A percentile compares a stretch with the other conserved stretches of the same genome.
Conservation (phyloP, 2,113 vertebrate genomes). For the Pteropus alecto region DNA sequence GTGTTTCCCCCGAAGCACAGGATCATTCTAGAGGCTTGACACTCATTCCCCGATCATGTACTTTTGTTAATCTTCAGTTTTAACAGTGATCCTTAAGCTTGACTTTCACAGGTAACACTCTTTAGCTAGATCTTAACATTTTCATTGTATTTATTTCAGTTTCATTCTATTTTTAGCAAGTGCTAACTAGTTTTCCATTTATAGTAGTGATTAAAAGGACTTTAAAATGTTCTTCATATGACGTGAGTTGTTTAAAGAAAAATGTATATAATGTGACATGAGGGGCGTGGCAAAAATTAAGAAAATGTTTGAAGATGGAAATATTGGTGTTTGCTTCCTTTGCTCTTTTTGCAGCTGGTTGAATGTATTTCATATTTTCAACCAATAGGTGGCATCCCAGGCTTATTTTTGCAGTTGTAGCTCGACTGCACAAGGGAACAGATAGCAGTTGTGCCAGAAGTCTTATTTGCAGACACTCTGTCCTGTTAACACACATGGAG, state of each 20-base stretch:
- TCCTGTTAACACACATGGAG: neutral
- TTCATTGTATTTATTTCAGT: constrained; percentile 30
- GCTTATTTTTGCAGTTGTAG: neutral
- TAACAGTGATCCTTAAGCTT: neutral
- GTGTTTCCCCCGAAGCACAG: neutral
- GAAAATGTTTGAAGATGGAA: neutral
- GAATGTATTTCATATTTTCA: neutral
- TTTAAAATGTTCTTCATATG: neutral
- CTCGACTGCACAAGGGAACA: neutral
- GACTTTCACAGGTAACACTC: neutral
- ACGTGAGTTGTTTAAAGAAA: constrained; percentile 10
- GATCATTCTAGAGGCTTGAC: neutral
- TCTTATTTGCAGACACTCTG: neutral
- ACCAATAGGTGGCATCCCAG: constrained; percentile 58
- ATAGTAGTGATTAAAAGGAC: neutral
- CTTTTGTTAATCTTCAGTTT: neutral
- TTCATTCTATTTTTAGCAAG: constrained; percentile 40
- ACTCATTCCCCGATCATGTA: too few species aligned
- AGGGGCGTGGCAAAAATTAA: neutral
- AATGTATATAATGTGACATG: neutral
- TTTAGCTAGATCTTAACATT: neutral
- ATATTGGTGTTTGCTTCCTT: neutral
- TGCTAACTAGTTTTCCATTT: constrained; percentile 31
- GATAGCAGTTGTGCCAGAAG: neutral
- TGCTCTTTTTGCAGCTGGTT: neutral